Base-by-base conservation (phyloP, 2,888 invertebrate genomes). In the Drosophila atripex region DNA sequence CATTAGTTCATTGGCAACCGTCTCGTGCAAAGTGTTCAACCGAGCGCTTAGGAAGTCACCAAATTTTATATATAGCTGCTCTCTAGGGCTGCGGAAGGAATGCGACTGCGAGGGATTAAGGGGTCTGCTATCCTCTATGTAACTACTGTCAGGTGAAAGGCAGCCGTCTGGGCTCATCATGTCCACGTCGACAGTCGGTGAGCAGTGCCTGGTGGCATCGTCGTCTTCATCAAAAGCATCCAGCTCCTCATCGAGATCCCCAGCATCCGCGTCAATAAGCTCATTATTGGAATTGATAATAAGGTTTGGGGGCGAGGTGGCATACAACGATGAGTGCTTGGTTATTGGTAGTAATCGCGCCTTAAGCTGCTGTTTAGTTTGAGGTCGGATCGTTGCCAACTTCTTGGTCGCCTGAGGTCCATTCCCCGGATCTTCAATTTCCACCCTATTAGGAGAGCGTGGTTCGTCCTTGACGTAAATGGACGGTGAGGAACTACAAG, bases 391-490 rank as follows among this genome's bases (percentile, higher is more conserved):
- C 4, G 87, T 82, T 39, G 71, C 83, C 52, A 82, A 16, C 39
- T 85, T 85, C 2, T 46, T 55, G 38, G 18, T 23, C 6, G 23
- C 25, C 23, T 64, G 32, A 41, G 14, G 41, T 9, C 52, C 52
- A 71, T 73, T 49, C 65, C 66, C 41, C 45, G 68, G 4, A 85
- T 80, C 58, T 14, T 23, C 14, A 16, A 47, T 55, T 14, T 51
- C 41, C 41, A 38, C 53, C 35, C 58, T 78, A 23, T 63, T 70
- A 23, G 60, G 73, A 6, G 89, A 86, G 28, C 89, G 85, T 3
- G 90, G 87, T 58, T 90, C 90, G 55, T 91, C 90, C 80, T 90
- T 90, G 14, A 90, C 90, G 21, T 90, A 91, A 16, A 90, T 86
- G 18, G 90, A 91, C 3, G 90, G 90, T 0, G 90, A 90, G 2